Evolutionary conservation across 2,797 vertebrate genomes (phyloP), one percentile per base, ranked within the genome.

Genomic region (Phataginus tricuspis): DNA sequence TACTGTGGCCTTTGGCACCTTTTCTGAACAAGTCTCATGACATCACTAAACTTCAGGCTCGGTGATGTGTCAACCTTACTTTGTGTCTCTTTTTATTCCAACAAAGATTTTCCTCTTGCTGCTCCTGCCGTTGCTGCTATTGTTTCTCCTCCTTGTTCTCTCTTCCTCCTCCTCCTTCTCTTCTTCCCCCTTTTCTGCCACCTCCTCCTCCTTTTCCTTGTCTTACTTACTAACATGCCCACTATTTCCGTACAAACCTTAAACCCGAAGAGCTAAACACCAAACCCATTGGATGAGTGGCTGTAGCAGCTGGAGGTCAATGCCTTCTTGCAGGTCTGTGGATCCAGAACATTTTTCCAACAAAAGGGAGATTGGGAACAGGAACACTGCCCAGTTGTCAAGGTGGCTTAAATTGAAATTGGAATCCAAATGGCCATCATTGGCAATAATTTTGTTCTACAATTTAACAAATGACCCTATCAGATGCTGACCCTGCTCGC

Each of bases 1-100:
- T 66, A 59, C 74, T 42, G 68, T 93, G 90, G 75, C 85, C 96
- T 96, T 94, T 95, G 96, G 34, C 78, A 77, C 49, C 87, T 88
- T 90, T 95, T 91, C 49, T 68, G 66, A 92, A 49, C 84, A 82
- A 69, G 42, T 6, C 82, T 89, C 63, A 94, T 92, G 95, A 89
- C 89, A 89, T 97, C 90, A 95, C 68, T 71, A 25, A 75, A 57
- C 59, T 94, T 90, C 49, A 21, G 74, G 74, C 29, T 59, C 85
- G 51, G 21, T 90, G 59, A 63, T 80, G 59, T 64, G 66, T 95
- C 59, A 88, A 42, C 37, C 55, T 59, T 74, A 12, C 53, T 83
- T 94, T 49, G 21, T 91, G 68, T 77, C 39, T 94, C 18, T 71
- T 42, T 85, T 71, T 93, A 77, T 79, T 83, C 51, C 68, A 29